A percentile compares a stretch with the other conserved stretches of the same genome.
Conservation (phyloP, 1,140 invertebrate species). For the Trinorchestia longiramus region DNA sequence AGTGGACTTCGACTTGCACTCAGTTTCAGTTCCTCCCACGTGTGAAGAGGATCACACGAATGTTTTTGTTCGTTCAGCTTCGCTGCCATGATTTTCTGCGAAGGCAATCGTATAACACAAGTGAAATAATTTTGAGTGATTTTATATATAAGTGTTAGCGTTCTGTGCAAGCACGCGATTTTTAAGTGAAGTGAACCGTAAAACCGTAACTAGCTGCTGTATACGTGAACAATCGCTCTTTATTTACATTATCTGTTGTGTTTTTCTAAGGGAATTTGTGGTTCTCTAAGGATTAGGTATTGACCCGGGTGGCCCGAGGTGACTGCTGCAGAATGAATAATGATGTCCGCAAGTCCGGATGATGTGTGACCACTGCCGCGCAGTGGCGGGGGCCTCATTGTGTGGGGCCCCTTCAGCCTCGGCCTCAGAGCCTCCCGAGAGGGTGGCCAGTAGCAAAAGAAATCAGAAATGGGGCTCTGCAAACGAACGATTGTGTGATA, state of each 20-base stretch:
- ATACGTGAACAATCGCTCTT: neutral
- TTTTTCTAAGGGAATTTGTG: neutral
- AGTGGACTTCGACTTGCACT: neutral
- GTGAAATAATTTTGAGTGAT: neutral
- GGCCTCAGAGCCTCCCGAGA: constrained; percentile 8
- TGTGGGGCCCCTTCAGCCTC: neutral
- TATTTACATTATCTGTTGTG: neutral
- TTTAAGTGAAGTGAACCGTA: neutral
- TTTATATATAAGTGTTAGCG: neutral
- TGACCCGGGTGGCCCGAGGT: neutral
- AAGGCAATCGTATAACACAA: neutral
- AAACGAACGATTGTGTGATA: constrained; percentile 38
- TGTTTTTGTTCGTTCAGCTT: neutral
- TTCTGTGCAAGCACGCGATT: neutral
- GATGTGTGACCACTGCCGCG: constrained; percentile 40
- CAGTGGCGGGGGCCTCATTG: neutral
- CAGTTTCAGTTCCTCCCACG: neutral
- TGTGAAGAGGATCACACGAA: neutral
- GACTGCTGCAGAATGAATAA: neutral
- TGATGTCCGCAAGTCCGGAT: neutral
- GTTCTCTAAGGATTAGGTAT: neutral
- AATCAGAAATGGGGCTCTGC: neutral
- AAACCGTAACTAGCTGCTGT: neutral
- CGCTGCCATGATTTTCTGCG: neutral
- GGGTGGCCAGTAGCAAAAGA: constrained; percentile 21